phyloP scores from a whole-genome alignment of 2,113 vertebrate genomes.

The Raja brachyura region DNA sequence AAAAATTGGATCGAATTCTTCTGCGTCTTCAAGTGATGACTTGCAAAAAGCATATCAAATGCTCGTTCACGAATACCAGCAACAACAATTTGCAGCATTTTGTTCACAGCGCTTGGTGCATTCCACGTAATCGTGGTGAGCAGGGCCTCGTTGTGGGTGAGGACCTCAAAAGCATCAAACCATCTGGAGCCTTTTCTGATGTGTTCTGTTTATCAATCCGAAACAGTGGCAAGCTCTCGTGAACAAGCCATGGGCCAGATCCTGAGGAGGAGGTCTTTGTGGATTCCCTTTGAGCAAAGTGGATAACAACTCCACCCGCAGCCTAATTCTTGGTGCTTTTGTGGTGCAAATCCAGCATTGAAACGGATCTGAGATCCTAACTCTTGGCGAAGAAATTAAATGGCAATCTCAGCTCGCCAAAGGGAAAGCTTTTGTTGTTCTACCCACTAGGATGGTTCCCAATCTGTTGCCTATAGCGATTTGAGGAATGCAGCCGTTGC shows the following conservation, averaged over 20 bases:
- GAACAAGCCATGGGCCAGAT: background rate
- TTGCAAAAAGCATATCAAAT: background rate
- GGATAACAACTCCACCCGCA: background rate
- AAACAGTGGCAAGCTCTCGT: background rate
- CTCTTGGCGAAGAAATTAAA: background rate
- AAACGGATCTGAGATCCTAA: background rate
- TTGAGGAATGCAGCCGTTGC: background rate
- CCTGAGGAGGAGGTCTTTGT: background rate
- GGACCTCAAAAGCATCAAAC: background rate
- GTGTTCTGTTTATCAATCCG: background rate
- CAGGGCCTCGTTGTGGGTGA: background rate
- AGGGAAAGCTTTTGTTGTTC: background rate
- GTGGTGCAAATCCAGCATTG: background rate
- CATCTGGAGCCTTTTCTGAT: background rate
- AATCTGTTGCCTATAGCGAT: background rate
- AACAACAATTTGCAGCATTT: background rate
- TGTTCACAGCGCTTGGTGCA: background rate
- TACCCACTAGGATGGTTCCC: background rate
- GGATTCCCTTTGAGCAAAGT: background rate
- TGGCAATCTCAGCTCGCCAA: background rate
- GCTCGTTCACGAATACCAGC: background rate
- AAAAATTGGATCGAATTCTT: background rate
- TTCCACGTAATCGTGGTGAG: background rate
- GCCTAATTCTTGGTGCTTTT: background rate
- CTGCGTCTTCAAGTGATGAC: background rate